Evolutionary conservation across 1,140 invertebrate species (phyloP), one percentile per base, ranked within the genome.

Genomic region (Drosophila funebris): DNA sequence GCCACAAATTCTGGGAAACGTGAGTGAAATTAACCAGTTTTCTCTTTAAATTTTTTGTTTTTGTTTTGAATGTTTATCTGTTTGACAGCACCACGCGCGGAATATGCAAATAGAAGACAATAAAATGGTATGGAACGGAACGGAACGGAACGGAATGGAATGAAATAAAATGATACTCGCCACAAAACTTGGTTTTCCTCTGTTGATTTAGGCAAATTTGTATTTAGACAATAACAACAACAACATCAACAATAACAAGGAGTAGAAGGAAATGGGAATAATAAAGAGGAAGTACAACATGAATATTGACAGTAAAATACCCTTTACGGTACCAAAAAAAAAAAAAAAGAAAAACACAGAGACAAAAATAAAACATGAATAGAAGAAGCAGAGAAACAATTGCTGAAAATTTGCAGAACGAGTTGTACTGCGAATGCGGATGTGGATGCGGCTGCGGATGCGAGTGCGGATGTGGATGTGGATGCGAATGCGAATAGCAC

Each of bases 171-270:
- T 44, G 66, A 60, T 60, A 52, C 31, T 52, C 31, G 56, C 64
- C 57, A 36, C 61, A 43, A 52, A 73, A 66, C 63, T 70, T 76
- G 62, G 44, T 61, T 41, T 31, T 33, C 60, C 52, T 63, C 44
- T 87, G 82, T 87, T 87, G 83, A 87, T 66, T 87, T 87, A 87
- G 82, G 82, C 83, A 87, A 88, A 87, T 88, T 85, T 70, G 61
- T 61, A 39, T 85, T 78, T 75, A 74, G 67, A 57, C 76, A 78
- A 74, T 61, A 5, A 11, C 3, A 72, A 73, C 62, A 73, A 60
- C 41, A 76, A 72, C 20, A 53, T 13, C 14, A 27, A 46, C 11
- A 36, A 7, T n/a, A 53, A 16, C 9, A 44, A 37, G 36, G 36
- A 20, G 16, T 7, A 2, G n/a, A n/a, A 29, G 6, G 2, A 41